Percentiles rank a stretch among this genome's conserved stretches.
Conservation (phyloP, 2,113 vertebrate species). For the Lampris incognitus region DNA sequence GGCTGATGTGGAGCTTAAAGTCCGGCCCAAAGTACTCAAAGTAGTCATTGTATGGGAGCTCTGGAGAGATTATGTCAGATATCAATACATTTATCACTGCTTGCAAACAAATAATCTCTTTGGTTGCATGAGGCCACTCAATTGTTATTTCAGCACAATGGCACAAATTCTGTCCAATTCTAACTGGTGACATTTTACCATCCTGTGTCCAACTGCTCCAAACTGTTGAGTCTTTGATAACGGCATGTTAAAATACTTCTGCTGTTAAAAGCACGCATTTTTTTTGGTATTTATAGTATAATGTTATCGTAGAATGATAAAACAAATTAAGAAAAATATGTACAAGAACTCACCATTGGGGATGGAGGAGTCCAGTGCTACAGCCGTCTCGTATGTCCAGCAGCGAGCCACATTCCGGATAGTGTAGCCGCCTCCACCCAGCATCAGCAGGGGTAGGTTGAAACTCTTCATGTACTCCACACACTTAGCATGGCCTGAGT, state of each 20-base stretch:
- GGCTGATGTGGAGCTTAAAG: constrained; percentile 99
- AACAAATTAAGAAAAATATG: not conserved
- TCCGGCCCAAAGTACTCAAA: constrained; percentile 99
- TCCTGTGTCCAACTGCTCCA: not conserved
- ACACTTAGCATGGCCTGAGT: constrained; percentile 95
- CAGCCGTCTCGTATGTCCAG: constrained; percentile 97
- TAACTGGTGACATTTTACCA: not conserved
- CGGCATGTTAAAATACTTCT: too few species aligned
- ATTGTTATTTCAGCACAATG: not conserved
- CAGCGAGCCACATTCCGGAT: constrained; percentile 97
- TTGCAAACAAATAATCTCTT: too few species aligned
- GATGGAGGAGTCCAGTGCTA: constrained; percentile 94
- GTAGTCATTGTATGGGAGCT: constrained; percentile 98
- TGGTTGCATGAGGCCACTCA: not conserved
- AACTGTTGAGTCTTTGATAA: too few species aligned
- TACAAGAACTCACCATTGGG: constrained; percentile 84
- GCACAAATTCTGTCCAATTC: not conserved
- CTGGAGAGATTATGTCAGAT: constrained; percentile 29
- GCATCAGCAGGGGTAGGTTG: constrained; percentile 96
- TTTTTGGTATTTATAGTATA: too few species aligned
- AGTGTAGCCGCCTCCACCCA: constrained; percentile 97
- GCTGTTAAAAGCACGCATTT: too few species aligned
- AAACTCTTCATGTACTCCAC: constrained; percentile 99
- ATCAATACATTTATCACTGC: not conserved
- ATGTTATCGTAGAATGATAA: not conserved